Evolutionary conservation across 2,888 invertebrate genomes (phyloP).

Genomic region (Diarsia dahlii): DNA sequence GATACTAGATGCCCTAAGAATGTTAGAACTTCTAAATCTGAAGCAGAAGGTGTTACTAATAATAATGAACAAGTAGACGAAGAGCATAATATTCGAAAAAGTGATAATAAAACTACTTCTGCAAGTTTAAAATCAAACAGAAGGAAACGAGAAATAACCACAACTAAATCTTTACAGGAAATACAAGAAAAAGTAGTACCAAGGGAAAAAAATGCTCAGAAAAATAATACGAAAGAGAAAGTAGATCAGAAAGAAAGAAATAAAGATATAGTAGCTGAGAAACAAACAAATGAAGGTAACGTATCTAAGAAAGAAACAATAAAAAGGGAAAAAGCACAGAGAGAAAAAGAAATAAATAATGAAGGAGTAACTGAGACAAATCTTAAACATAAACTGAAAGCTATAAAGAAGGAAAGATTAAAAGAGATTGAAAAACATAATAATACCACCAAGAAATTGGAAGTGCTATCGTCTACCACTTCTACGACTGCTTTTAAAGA

Average conservation of each 20-base stretch:
- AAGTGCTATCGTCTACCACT: not conserved
- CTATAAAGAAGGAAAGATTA: not conserved
- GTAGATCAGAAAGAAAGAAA: not conserved
- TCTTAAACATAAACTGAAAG: constrained; percentile 4
- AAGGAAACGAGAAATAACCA: constrained; percentile 25
- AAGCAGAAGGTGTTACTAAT: constrained; percentile 70
- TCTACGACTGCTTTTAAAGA: not conserved
- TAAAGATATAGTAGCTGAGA: not conserved
- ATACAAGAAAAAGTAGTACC: not conserved
- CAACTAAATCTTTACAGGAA: not conserved
- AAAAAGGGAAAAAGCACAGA: not conserved
- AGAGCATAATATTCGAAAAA: not conserved
- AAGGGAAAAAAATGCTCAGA: not conserved
- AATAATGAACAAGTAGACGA: constrained; percentile 63
- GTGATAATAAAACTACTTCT: not conserved
- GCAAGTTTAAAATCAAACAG: not conserved
- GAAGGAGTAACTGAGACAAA: not conserved
- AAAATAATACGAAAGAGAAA: not conserved
- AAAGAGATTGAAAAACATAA: not conserved
- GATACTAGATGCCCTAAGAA: constrained; percentile 56
- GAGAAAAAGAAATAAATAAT: not conserved
- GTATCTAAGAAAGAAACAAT: not conserved
- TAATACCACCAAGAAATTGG: not conserved
- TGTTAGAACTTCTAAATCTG: constrained; percentile 74
- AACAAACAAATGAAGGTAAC: not conserved